Evolutionary conservation across 2,113 vertebrate species (phyloP).

Genomic region (Ariopsis seemanni): DNA sequence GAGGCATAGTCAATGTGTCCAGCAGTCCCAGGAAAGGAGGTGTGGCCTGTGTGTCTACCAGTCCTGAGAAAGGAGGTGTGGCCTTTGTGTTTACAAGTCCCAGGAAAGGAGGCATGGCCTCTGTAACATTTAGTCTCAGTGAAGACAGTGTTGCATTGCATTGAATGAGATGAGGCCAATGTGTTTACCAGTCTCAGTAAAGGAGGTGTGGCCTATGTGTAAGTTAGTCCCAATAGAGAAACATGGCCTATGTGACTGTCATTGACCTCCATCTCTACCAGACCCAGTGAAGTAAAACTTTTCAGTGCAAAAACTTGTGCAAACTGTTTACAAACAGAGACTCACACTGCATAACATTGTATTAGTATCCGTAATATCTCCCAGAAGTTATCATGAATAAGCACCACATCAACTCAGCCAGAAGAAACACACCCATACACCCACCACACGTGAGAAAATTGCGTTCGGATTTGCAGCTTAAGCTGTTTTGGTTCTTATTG

Average conservation of each 20-base stretch:
- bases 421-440: neutral
- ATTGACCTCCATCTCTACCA: neutral
- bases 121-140: neutral
- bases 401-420: neutral
- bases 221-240: neutral
- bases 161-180: neutral
- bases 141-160: neutral
- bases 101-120: neutral
- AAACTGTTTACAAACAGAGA: neutral
- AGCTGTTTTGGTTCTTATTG: constrained; percentile 2
- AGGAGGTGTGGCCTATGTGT: neutral
- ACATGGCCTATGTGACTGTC: neutral
- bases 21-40: no score
- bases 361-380: neutral
- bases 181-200: neutral
- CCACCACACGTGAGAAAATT: constrained; percentile 5
- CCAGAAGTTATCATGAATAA: neutral
- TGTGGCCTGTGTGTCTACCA: neutral
- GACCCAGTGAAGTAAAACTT: no score
- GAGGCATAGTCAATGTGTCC: neutral
- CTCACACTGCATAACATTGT: neutral
- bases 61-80: no score
- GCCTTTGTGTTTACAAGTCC: no score
- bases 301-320: neutral
- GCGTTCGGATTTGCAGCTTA: constrained; percentile 1